These are phyloP conservation scores for Hemicentrotus pulcherrimus DNA, from an alignment of 35 echinoderm and acorn worm genomes.

Conservation along the genomic window DNA sequence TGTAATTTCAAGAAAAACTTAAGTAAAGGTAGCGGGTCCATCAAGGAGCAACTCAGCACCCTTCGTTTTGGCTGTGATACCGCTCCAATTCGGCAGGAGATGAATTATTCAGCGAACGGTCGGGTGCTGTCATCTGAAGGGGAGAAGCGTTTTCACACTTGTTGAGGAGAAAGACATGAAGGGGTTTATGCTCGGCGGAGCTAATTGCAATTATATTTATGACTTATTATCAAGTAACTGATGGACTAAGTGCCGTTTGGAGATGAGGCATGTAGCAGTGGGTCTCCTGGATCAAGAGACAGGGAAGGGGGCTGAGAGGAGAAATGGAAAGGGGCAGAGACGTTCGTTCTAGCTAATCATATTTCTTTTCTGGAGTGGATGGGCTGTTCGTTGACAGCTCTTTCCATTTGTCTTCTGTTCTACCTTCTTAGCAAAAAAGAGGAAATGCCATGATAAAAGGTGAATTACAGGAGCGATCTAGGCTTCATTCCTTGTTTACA, in stretches of 20 bases:
- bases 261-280: conserved; percentile 30
- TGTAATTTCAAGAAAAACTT: background rate
- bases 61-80: background rate
- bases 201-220: conserved; percentile 58
- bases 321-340: background rate
- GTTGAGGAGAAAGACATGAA: conserved; percentile 33
- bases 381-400: background rate
- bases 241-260: conserved; percentile 31
- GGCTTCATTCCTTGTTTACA: background rate
- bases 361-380: background rate
- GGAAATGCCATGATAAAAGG: background rate
- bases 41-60: background rate
- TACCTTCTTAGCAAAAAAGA: background rate
- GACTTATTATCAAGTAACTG: conserved; percentile 36
- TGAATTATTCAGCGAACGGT: conserved; percentile 45
- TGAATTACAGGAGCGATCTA: background rate
- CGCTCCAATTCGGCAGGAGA: background rate
- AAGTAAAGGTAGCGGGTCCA: background rate
- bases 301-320: background rate
- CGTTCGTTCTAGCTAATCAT: background rate
- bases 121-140: conserved; percentile 28
- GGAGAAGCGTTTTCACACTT: conserved; percentile 48
- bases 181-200: conserved; percentile 41
- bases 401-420: background rate
- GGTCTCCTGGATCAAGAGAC: background rate